Evolutionary conservation across 2,113 vertebrate genomes (phyloP).

Genomic region (Rhea americana): DNA sequence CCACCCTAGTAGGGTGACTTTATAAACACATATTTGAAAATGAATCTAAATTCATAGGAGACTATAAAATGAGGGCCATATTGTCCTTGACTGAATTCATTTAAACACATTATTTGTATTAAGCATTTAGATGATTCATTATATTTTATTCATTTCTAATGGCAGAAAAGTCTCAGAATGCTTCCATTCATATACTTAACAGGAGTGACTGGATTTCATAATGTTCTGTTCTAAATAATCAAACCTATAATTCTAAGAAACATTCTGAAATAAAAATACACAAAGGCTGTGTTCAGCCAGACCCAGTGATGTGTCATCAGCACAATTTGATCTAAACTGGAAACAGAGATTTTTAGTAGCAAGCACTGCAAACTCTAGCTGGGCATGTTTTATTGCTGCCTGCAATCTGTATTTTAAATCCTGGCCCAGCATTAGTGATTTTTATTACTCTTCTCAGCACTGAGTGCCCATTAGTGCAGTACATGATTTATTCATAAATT

Average conservation of each 20-base stretch:
- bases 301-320: conserved; percentile 40
- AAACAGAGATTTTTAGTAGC: conserved; percentile 42
- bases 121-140: conserved; percentile 23
- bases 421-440: neutral
- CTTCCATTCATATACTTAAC: conserved; percentile 25
- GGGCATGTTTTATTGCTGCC: conserved; percentile 22
- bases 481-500: neutral
- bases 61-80: conserved; percentile 16
- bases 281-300: conserved; percentile 29
- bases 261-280: conserved; percentile 46
- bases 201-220: conserved; percentile 27
- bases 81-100: conserved; percentile 15
- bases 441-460: conserved; percentile 27
- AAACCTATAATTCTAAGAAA: conserved; percentile 52
- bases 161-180: conserved; percentile 37
- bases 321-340: conserved; percentile 39
- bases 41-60: neutral
- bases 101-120: conserved; percentile 45
- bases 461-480: conserved; percentile 9
- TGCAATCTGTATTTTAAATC: conserved; percentile 46
- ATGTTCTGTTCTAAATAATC: conserved; percentile 44
- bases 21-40: conserved; percentile 20
- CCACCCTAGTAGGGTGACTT: neutral
- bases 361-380: neutral
- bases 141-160: conserved; percentile 22